Evolutionary conservation across 2,888 invertebrate genomes (phyloP), one percentile per base, ranked within the genome.

Genomic region (Agonopterix heracliana): DNA sequence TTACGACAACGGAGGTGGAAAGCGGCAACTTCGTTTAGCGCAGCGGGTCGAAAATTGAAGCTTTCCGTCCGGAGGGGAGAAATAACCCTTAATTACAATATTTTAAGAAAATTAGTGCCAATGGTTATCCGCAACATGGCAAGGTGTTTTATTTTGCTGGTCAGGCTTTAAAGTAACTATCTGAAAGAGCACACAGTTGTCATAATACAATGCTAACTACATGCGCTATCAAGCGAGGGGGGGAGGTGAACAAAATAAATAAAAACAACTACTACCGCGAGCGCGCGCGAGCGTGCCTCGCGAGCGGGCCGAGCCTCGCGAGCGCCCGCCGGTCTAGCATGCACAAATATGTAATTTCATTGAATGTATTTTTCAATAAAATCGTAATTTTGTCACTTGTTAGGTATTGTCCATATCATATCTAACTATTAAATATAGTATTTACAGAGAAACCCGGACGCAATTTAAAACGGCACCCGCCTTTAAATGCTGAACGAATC

Each of bases 361-460:
- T 79, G 83, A 85, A 77, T 85, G 82, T 83, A 80, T 86, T 81
- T 73, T 77, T 84, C 85, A 86, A 86, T 81, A 85, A 85, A 86
- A 82, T 81, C 81, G 77, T 81, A 68, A 66, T 65, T 71, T 76
- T 38, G 77, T 77, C 85, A 87, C 87, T 86, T 86, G 87, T 88
- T 86, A 87, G 85, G 87, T 87, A 88, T 88, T 86, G 87, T 88
- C 87, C 87, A 81, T 84, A 86, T 79, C 72, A 68, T 82, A 75
- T 76, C 85, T 86, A 85, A 75, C 81, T 84, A 84, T 80, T 78
- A 76, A 74, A 75, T 72, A 76, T 80, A 77, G 73, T 85, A 85
- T 87, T 76, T 87, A 86, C 86, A 86, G 60, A 26, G 7, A 26
- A 26, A 17, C 17, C 26, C 26, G 26, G 26, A 26, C 26, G 26